phyloP scores from a whole-genome alignment of 2,888 invertebrate species.

The Macaria liturata region DNA sequence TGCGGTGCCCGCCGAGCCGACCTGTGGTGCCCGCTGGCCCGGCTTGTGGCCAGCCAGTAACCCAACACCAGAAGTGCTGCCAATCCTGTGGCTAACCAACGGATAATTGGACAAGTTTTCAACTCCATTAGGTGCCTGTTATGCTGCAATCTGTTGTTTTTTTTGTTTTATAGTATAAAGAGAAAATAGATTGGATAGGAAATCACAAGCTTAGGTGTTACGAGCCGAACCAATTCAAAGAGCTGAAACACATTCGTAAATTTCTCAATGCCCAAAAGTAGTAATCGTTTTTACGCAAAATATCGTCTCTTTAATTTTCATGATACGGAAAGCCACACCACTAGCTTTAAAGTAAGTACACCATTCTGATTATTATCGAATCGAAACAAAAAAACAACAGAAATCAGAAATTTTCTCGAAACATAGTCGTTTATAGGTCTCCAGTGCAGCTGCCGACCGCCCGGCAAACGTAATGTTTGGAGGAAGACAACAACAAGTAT shows the following conservation, averaged over 20 bases:
- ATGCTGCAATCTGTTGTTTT: constrained; percentile 3
- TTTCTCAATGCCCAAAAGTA: no score
- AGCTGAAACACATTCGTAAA: no score
- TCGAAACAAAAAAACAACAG: neutral
- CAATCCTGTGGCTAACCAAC: constrained; percentile 47
- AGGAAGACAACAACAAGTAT: constrained; percentile 74
- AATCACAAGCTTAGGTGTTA: no score
- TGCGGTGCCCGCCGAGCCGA: constrained; percentile 39
- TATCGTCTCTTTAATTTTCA: no score
- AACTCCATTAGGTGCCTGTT: constrained; percentile 39
- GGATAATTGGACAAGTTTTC: constrained; percentile 23
- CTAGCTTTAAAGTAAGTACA: no score
- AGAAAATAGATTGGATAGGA: no score
- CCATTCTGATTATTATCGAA: neutral
- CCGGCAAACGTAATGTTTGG: constrained; percentile 76
- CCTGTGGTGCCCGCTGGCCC: constrained; percentile 35
- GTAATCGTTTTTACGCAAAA: no score
- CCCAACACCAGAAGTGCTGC: constrained; percentile 50
- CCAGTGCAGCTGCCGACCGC: constrained; percentile 77
- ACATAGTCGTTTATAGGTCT: constrained; percentile 76
- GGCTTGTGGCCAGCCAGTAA: constrained; percentile 47
- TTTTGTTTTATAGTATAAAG: neutral
- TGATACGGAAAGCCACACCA: no score
- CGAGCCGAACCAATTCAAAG: no score
- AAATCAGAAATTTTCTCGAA: constrained; percentile 62